Conservation (phyloP, 2,888 invertebrate genomes). For the Cephalotes varians region DNA sequence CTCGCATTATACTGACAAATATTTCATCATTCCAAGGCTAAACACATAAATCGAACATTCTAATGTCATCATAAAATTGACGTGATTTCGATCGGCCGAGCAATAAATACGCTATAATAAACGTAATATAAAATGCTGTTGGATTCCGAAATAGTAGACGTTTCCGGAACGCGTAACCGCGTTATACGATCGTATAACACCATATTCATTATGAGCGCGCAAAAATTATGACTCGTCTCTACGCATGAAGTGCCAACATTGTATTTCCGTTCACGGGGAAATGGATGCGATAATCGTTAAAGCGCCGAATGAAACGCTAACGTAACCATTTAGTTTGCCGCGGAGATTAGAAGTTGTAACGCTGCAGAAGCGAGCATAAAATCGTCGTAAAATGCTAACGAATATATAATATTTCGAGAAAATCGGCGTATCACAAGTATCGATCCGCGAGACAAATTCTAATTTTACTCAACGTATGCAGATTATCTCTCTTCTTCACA, state of each 20-base stretch:
- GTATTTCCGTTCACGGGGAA: conserved; percentile 4
- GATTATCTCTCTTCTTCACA: conserved; percentile 13
- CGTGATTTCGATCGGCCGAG: conserved; percentile 35
- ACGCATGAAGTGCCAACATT: background rate
- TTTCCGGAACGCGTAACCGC: background rate
- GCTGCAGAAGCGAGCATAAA: background rate
- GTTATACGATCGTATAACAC: background rate
- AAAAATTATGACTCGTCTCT: background rate
- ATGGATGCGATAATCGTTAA: background rate
- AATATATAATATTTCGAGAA: conserved; percentile 60
- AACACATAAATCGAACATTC: conserved; percentile 51
- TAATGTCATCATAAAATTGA: conserved; percentile 59
- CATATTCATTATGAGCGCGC: background rate
- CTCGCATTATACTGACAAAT: conserved; percentile 33
- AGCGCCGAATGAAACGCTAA: conserved; percentile 31
- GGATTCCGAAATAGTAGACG: background rate
- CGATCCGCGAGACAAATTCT: conserved; percentile 35
- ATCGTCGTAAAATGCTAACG: conserved; percentile 49
- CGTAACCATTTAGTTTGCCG: background rate
- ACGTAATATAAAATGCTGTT: background rate
- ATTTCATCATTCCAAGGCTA: conserved; percentile 41
- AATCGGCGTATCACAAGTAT: conserved; percentile 29
- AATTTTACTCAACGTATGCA: conserved; percentile 55
- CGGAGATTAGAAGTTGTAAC: conserved; percentile 15
- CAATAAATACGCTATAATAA: conserved; percentile 13